Evolutionary conservation across 2,888 invertebrate genomes (phyloP).

Genomic region (Cantharis nigra): DNA sequence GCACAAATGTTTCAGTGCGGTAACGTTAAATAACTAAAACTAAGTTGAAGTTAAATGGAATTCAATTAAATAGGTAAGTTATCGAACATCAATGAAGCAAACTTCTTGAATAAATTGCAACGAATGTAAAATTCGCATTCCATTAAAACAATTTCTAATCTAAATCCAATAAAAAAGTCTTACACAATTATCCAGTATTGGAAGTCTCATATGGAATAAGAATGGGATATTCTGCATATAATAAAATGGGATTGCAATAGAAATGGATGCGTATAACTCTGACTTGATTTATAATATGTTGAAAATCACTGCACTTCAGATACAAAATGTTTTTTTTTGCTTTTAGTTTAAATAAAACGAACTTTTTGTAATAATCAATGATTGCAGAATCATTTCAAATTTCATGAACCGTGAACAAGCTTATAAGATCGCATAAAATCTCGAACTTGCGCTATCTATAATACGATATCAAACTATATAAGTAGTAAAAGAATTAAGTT

Average conservation of each 20-base stretch:
- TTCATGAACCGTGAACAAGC: background rate
- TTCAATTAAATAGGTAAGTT: conserved; percentile 20
- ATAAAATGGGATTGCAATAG: background rate
- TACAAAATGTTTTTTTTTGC: background rate
- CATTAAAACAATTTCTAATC: conserved; percentile 8
- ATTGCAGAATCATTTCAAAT: background rate
- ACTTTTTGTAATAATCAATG: background rate
- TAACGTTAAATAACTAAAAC: conserved; percentile 12
- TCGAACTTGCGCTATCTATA: background rate
- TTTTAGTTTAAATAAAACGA: background rate
- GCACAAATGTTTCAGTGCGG: background rate
- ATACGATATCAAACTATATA: background rate
- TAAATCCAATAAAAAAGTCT: background rate
- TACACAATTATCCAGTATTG: conserved; percentile 7
- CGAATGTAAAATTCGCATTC: conserved; percentile 17
- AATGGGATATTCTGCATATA: background rate
- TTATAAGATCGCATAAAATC: background rate
- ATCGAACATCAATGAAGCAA: conserved; percentile 14
- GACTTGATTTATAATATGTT: background rate
- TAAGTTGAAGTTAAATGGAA: conserved; percentile 18
- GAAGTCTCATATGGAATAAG: conserved; percentile 2
- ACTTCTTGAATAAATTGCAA: conserved; percentile 14
- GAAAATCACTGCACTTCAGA: background rate
- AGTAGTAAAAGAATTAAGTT: background rate
- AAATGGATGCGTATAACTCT: background rate